A percentile compares a stretch with the other conserved stretches of the same genome.
These are phyloP conservation scores for roundworm (Caenorhabditis elegans) DNA, from an alignment of 1,140 invertebrate species.

Conservation along the genomic window WBcel235 BX284604.4:1246501-1247000, in stretches of 20 bases:
- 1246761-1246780: background rate
- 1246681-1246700: background rate
- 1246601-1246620: background rate
- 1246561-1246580: background rate
- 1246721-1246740: background rate
- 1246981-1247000: too few species aligned
- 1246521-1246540: background rate
- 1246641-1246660: too few species aligned
- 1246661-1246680: background rate
- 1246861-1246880: too few species aligned
- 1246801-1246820: background rate
- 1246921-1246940: too few species aligned
- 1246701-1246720: background rate
- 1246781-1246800: background rate
- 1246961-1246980: too few species aligned
- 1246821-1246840: background rate
- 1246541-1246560: background rate
- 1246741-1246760: background rate
- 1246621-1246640: too few species aligned
- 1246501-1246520: too few species aligned
- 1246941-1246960: too few species aligned
- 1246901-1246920: too few species aligned
- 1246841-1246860: too few species aligned
- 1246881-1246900: too few species aligned
- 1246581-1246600: background rate